phyloP scores from a whole-genome alignment of 2,797 vertebrate species.

The Helarctos malayanus region DNA sequence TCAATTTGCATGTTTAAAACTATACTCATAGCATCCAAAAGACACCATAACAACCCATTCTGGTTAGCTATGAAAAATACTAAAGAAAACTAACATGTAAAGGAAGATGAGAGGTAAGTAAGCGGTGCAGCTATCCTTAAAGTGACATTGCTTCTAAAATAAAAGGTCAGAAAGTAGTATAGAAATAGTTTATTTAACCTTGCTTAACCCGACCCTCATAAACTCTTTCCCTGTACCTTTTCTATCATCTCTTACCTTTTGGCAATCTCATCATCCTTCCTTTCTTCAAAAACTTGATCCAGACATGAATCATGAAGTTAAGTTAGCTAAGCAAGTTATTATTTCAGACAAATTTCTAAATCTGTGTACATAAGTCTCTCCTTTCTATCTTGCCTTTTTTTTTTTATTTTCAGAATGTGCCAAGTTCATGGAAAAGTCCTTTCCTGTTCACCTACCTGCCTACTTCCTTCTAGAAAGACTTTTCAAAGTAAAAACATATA shows the following conservation, averaged over 20 bases:
- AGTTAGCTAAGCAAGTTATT: background rate
- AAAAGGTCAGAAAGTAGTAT: background rate
- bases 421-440: background rate
- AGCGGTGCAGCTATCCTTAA: background rate
- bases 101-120: background rate
- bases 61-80: background rate
- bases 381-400: background rate
- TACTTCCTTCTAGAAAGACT: constrained; percentile 13
- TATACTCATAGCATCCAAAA: background rate
- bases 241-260: background rate
- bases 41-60: background rate
- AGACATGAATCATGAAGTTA: background rate
- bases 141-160: background rate
- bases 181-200: background rate
- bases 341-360: constrained; percentile 22
- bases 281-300: constrained; percentile 1
- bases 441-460: background rate
- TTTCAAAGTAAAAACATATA: constrained; percentile 32
- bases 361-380: background rate
- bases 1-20: background rate
- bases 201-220: background rate
- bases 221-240: background rate
- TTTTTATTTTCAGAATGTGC: background rate
- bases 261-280: background rate
- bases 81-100: constrained; percentile 6